These are phyloP conservation scores for Heterodera filipjevi DNA, from an alignment of 2,888 invertebrate genomes.

Conservation along the genomic window DNA sequence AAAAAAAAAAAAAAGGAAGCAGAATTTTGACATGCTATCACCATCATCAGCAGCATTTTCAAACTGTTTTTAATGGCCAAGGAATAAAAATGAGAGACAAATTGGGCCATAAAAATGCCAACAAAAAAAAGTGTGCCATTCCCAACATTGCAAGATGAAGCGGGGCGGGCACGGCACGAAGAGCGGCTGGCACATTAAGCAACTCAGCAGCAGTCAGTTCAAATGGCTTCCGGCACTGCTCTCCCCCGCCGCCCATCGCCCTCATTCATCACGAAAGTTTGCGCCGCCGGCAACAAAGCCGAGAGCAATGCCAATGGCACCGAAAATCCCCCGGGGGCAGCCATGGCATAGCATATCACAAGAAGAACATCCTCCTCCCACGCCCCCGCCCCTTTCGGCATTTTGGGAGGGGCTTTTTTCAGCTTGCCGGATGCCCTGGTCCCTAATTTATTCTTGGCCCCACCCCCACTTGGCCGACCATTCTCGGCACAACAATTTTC, in stretches of 20 bases:
- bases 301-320: no score
- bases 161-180: no score
- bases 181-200: no score
- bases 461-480: not conserved
- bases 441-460: conserved; percentile 1
- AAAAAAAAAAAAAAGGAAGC: not conserved
- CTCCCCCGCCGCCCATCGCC: not conserved
- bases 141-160: not conserved
- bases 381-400: not conserved
- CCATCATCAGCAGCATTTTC: no score
- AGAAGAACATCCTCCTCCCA: not conserved
- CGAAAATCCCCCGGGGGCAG: not conserved
- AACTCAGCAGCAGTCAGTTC: no score
- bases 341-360: not conserved
- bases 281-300: not conserved
- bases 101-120: not conserved
- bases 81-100: not conserved
- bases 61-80: not conserved
- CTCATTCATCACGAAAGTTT: not conserved
- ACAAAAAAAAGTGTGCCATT: not conserved
- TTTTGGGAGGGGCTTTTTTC: not conserved
- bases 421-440: not conserved
- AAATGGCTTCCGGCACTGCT: not conserved
- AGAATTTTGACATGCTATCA: not conserved
- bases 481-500: not conserved